phyloP scores from a whole-genome alignment of 2,888 invertebrate genomes.

The Agapetus fuscipes region DNA sequence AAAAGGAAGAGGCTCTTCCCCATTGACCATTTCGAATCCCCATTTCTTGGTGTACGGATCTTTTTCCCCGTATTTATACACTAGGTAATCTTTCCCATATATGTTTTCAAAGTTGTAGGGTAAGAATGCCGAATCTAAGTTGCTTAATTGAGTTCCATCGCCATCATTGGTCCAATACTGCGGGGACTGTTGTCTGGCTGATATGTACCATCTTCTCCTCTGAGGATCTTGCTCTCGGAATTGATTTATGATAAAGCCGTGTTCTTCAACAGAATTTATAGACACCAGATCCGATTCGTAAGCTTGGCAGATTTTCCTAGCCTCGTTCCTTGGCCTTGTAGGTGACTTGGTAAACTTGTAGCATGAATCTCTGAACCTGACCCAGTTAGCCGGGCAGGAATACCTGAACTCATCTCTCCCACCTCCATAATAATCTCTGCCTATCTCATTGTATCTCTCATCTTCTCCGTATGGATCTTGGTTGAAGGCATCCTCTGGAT shows the following conservation, averaged over 20 bases:
- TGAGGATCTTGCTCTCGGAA: constrained; percentile 77
- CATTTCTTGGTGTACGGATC: constrained; percentile 55
- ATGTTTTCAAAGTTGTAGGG: constrained; percentile 45
- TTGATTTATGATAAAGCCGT: constrained; percentile 75
- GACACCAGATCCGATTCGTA: constrained; percentile 72
- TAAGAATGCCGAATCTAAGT: constrained; percentile 75
- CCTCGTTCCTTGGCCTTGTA: constrained; percentile 67
- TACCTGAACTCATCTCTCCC: constrained; percentile 4
- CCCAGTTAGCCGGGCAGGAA: constrained; percentile 78
- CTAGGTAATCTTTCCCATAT: constrained; percentile 61
- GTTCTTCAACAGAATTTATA: constrained; percentile 75
- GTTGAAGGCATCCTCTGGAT: constrained; percentile 10
- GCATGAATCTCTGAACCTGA: constrained; percentile 70
- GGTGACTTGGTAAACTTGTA: constrained; percentile 88
- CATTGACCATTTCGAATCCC: constrained; percentile 75
- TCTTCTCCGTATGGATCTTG: constrained; percentile 9
- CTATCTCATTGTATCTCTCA: constrained; percentile 8
- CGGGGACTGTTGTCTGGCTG: constrained; percentile 63
- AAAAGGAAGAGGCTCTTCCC: constrained; percentile 66
- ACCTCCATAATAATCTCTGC: constrained; percentile 3
- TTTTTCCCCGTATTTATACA: constrained; percentile 61
- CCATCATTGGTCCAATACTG: constrained; percentile 75
- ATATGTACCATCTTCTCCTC: constrained; percentile 79
- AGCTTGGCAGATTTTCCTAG: constrained; percentile 73
- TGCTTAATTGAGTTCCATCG: constrained; percentile 68